Evolutionary conservation across 2,797 vertebrate species (phyloP).

Genomic region (Microchirus variegatus): DNA sequence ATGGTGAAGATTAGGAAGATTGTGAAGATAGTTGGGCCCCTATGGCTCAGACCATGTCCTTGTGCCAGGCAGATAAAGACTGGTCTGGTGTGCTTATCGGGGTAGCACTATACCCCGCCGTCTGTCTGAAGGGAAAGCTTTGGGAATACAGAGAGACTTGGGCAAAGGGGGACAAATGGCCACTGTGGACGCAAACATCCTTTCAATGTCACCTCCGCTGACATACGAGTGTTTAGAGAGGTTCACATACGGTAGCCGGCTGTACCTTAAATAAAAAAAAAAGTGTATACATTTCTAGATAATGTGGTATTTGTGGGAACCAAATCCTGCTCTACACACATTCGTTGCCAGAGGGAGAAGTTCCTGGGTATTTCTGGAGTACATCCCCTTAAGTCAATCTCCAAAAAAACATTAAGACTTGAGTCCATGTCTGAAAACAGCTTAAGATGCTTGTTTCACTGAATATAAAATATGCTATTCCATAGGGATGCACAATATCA

Average conservation of each 20-base stretch:
- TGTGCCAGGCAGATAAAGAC: slow-evolving; percentile 73
- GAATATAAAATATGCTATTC: too few species aligned
- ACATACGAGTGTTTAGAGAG: slow-evolving; percentile 20
- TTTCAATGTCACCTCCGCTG: slow-evolving; percentile 61
- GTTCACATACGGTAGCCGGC: slow-evolving; percentile 8
- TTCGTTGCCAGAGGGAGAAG: too few species aligned
- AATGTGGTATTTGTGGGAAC: too few species aligned
- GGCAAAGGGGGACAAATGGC: slow-evolving; percentile 55
- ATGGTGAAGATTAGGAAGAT: background rate
- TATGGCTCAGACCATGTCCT: slow-evolving; percentile 47
- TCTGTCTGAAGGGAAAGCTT: slow-evolving; percentile 56
- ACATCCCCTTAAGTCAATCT: too few species aligned
- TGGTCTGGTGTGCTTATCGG: slow-evolving; percentile 69
- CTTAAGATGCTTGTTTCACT: too few species aligned
- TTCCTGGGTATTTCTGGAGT: too few species aligned
- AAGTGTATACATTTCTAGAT: too few species aligned
- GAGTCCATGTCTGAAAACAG: too few species aligned
- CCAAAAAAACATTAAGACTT: too few species aligned
- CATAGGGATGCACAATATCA: too few species aligned
- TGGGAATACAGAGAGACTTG: slow-evolving; percentile 47
- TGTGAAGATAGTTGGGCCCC: slow-evolving; percentile 68
- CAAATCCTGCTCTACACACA: too few species aligned
- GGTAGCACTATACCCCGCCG: slow-evolving; percentile 42
- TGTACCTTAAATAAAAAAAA: too few species aligned
- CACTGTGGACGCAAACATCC: slow-evolving; percentile 50